Conservation (phyloP, 2,888 invertebrate species). For the Ephialtes manifestator region DNA sequence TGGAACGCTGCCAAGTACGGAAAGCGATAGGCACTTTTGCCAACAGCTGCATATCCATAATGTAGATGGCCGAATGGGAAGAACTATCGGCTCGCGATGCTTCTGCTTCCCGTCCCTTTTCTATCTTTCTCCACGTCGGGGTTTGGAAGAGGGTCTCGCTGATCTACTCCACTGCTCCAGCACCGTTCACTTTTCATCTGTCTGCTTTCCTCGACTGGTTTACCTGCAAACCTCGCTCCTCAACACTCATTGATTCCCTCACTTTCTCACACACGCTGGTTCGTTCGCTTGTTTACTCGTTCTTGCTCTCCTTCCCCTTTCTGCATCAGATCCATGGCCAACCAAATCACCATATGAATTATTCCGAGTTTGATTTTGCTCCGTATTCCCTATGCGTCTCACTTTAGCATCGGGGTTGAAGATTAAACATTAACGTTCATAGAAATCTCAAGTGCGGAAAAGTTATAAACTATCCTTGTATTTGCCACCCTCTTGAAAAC, state of each 20-base stretch:
- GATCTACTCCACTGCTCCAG: slow-evolving; percentile 56
- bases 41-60: slow-evolving; percentile 59
- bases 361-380: slow-evolving; percentile 72
- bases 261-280: slow-evolving; percentile 22
- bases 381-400: slow-evolving; percentile 15
- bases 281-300: slow-evolving; percentile 18
- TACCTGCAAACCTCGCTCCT: slow-evolving; percentile 19
- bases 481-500: neutral
- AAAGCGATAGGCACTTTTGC: slow-evolving; percentile 55
- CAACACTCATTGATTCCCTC: slow-evolving; percentile 14
- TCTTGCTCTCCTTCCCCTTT: slow-evolving; percentile 32
- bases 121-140: neutral
- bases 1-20: slow-evolving; percentile 48
- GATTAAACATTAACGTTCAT: slow-evolving; percentile 56
- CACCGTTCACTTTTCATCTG: slow-evolving; percentile 28
- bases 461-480: slow-evolving; percentile 10
- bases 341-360: slow-evolving; percentile 73
- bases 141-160: slow-evolving; percentile 31
- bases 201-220: slow-evolving; percentile 26
- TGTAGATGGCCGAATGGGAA: slow-evolving; percentile 50
- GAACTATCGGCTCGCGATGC: slow-evolving; percentile 14
- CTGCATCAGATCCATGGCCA: slow-evolving; percentile 66
- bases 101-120: neutral
- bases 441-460: slow-evolving; percentile 39
- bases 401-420: slow-evolving; percentile 13